Evolutionary conservation across 2,888 invertebrate genomes (phyloP).

Genomic region (Ichneumon xanthorius): DNA sequence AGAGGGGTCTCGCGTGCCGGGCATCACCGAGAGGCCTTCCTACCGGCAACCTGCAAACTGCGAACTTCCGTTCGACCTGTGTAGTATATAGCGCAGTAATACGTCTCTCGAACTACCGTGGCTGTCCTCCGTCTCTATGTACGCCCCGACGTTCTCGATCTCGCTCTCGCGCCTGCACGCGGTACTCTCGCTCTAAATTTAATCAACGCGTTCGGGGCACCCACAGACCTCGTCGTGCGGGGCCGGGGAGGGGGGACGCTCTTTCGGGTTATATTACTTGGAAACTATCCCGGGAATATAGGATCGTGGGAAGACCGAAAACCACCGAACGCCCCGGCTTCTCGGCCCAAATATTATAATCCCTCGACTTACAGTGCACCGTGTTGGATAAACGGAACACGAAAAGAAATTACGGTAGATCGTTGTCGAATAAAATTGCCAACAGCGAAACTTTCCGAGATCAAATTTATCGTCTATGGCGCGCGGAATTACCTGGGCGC

Average conservation of each 20-base stretch:
- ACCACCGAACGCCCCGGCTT: conserved; percentile 50
- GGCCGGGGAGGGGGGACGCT: background rate
- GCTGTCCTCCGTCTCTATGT: conserved; percentile 11
- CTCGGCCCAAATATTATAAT: conserved; percentile 60
- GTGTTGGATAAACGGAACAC: background rate
- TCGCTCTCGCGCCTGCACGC: conserved; percentile 68
- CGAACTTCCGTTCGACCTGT: conserved; percentile 69
- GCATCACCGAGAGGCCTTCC: conserved; percentile 28
- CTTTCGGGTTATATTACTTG: conserved; percentile 77
- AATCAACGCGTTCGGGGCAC: conserved; percentile 73
- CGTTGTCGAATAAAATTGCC: background rate
- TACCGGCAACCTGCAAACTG: conserved; percentile 68
- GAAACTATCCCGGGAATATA: conserved; percentile 75
- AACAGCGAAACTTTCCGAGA: background rate
- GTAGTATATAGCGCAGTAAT: conserved; percentile 46
- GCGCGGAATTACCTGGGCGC: background rate
- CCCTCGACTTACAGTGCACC: conserved; percentile 18
- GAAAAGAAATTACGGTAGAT: background rate
- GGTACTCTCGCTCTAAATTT: conserved; percentile 74
- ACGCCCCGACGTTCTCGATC: background rate
- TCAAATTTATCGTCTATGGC: background rate
- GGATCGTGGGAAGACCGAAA: conserved; percentile 52
- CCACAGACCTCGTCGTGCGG: background rate
- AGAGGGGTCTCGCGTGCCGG: conserved; percentile 47
- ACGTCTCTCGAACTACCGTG: conserved; percentile 56